Evolutionary conservation across 2,113 vertebrate genomes (phyloP).

Genomic region (Entelurus aequoreus): DNA sequence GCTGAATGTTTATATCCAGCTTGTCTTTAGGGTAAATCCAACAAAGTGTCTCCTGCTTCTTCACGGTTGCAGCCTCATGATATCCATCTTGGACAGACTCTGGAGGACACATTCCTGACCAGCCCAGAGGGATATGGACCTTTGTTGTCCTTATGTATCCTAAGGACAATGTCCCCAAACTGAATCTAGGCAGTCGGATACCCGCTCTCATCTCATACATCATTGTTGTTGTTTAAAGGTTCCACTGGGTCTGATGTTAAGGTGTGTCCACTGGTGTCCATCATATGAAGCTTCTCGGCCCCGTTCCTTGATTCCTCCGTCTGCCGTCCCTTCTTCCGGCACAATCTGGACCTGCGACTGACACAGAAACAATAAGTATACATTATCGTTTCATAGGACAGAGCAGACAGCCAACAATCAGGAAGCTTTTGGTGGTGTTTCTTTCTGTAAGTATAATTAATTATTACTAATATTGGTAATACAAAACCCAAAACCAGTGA

Average conservation of each 20-base stretch:
- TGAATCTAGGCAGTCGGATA: neutral
- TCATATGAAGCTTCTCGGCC: conserved; percentile 57
- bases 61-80: conserved; percentile 1
- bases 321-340: conserved; percentile 25
- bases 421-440: no score
- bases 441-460: no score
- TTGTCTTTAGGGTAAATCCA: conserved; percentile 22
- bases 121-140: neutral
- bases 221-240: conserved; percentile 10
- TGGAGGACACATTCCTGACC: neutral
- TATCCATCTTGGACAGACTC: conserved; percentile 12
- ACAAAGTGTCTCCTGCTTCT: conserved; percentile 6
- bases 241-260: conserved; percentile 22
- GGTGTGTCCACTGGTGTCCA: conserved; percentile 16
- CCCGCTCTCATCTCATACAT: conserved; percentile 33
- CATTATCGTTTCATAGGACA: no score
- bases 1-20: neutral
- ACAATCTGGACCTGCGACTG: conserved; percentile 44
- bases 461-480: no score
- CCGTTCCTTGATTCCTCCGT: conserved; percentile 43
- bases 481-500: no score
- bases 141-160: neutral
- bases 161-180: conserved; percentile 9
- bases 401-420: no score
- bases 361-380: neutral